These are phyloP conservation scores for Daktulosphaira vitifoliae DNA, from an alignment of 1,140 invertebrate genomes.

Conservation along the genomic window DNA sequence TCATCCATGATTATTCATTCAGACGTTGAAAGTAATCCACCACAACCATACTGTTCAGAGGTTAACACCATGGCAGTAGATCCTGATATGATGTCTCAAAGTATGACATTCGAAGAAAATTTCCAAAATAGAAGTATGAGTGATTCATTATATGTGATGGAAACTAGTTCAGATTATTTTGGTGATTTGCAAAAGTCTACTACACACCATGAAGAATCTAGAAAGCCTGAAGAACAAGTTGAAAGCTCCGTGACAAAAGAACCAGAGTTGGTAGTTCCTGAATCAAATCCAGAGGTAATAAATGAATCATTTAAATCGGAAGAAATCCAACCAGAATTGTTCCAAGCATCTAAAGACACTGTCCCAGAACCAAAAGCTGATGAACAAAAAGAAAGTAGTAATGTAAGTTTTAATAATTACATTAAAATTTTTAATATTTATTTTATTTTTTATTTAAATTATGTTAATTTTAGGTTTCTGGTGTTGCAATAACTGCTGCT, in stretches of 20 bases:
- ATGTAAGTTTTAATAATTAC: not conserved
- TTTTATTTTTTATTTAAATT: not conserved
- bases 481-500: conserved; percentile 31
- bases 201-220: too few relatives aligned
- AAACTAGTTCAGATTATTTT: conserved; percentile 27
- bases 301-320: not conserved
- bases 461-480: conserved; percentile 29
- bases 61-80: not conserved
- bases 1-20: conserved; percentile 30
- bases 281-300: not conserved
- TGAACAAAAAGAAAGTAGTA: not conserved
- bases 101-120: conserved; percentile 29
- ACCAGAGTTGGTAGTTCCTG: not conserved
- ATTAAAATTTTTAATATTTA: not conserved
- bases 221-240: too few relatives aligned
- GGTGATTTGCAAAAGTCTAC: not conserved
- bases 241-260: too few relatives aligned
- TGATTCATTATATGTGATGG: conserved; percentile 26
- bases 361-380: not conserved
- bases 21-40: conserved; percentile 21
- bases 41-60: conserved; percentile 23
- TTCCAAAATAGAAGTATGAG: conserved; percentile 27
- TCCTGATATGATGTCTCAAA: conserved; percentile 14
- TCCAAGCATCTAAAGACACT: not conserved
- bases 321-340: not conserved